Conservation (phyloP, 2,113 vertebrate genomes). For the Irena cyanogastra region DNA sequence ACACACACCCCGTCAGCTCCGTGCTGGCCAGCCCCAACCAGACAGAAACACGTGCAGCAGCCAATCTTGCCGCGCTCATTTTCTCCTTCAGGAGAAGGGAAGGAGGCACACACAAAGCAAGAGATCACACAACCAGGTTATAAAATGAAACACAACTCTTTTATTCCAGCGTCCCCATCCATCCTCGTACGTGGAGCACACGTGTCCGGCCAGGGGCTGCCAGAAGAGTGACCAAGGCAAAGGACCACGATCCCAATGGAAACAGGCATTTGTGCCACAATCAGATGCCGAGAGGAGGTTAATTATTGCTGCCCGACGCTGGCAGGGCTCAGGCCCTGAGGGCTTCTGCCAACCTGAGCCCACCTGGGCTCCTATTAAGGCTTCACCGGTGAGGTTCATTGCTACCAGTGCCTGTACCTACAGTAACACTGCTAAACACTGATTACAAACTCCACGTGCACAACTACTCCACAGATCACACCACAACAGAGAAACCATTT, state of each 20-base stretch:
- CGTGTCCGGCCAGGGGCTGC: neutral
- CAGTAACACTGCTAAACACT: neutral
- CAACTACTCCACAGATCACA: neutral
- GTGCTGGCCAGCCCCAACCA: neutral
- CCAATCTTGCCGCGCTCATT: neutral
- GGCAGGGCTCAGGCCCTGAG: neutral
- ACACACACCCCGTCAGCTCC: neutral
- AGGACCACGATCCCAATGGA: neutral
- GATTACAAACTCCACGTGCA: neutral
- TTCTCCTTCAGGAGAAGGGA: neutral
- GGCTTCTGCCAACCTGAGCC: neutral
- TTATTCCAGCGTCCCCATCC: neutral
- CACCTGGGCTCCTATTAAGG: neutral
- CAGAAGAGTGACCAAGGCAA: rapidly evolving
- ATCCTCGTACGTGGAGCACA: rapidly evolving
- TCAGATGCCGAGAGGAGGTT: neutral
- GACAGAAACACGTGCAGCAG: neutral
- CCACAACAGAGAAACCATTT: rapidly evolving
- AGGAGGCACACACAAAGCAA: neutral
- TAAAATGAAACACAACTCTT: neutral
- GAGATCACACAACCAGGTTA: neutral
- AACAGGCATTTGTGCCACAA: neutral
- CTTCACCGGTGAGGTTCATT: neutral
- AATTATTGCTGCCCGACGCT: neutral
- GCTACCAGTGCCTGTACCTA: neutral